Evolutionary conservation across 2,888 invertebrate species (phyloP), one percentile per base, ranked within the genome.

Genomic region (Cryptocephalus moraei): DNA sequence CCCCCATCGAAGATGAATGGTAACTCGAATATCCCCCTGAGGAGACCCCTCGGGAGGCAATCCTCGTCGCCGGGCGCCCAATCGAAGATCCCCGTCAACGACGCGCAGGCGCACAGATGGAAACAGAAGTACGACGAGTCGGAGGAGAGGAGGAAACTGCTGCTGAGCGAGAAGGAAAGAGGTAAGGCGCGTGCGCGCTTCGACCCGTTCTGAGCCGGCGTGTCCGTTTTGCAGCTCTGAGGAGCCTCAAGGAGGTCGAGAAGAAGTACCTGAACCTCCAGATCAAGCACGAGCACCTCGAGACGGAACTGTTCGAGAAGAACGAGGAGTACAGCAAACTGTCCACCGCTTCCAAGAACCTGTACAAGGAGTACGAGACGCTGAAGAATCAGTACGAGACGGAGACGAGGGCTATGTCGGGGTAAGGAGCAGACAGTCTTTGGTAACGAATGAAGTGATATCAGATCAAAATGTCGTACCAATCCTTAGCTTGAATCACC

Each of bases 321-420:
- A 81, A 82, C 54, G 71, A 78, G 13, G 80, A 83, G 61, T 74
- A 84, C 48, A 70, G 73, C 49, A 78, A 79, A 62, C 68, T 79
- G 48, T 72, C 74, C 44, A 67, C 69, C 63, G 86, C 83, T 41
- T 85, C 86, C 8, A 84, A 85, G 72, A 81, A 80, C 56, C 71
- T 80, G 36, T 86, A 82, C 68, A 76, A 76, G 49, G 86, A 86
- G 65, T 86, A 86, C 68, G 84, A 85, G 65, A 81, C 81, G 63
- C 71, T 86, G 33, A 81, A 81, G 65, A 81, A 81, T 64, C 81
- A 82, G 68, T 84, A 84, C 66, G 83, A 86, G 56, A 77, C 84
- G 34, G 86, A 86, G 62, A 78, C 82, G 0, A 79, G 79, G 3
- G 83, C 84, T 43, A 83, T 84, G 82, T 79, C 84, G 55, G 82